phyloP scores from a whole-genome alignment of 2,113 vertebrate species.

The Sinosuthora webbiana region DNA sequence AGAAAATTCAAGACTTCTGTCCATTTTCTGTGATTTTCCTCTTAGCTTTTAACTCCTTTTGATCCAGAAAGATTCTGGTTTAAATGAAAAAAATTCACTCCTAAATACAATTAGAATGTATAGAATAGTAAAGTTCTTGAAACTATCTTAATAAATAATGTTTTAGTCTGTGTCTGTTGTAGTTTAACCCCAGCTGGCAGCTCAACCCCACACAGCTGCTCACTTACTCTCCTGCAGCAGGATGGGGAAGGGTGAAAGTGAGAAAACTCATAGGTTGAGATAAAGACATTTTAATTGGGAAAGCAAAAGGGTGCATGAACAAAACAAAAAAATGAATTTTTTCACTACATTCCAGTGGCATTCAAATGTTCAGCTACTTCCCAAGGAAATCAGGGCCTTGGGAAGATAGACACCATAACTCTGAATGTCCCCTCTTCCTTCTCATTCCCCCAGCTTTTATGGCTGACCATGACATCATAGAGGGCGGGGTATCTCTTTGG shows the following conservation, averaged over 20 bases:
- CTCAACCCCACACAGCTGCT: background rate
- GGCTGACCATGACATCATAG: background rate
- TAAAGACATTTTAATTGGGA: background rate
- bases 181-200: background rate
- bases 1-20: background rate
- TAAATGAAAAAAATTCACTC: background rate
- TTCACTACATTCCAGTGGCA: background rate
- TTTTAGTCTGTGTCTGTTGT: background rate
- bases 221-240: fast-evolving
- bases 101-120: background rate
- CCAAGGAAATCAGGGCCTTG: background rate
- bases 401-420: background rate
- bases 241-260: background rate
- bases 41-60: background rate
- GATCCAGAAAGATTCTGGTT: background rate
- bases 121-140: background rate
- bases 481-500: background rate
- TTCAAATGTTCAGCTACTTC: background rate
- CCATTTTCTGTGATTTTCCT: background rate
- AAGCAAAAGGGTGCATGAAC: background rate
- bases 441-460: background rate
- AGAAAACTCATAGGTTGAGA: background rate
- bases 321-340: background rate
- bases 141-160: background rate
- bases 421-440: background rate